phyloP scores from a whole-genome alignment of 2,797 vertebrate genomes.

The Takifugu ocellatus region DNA sequence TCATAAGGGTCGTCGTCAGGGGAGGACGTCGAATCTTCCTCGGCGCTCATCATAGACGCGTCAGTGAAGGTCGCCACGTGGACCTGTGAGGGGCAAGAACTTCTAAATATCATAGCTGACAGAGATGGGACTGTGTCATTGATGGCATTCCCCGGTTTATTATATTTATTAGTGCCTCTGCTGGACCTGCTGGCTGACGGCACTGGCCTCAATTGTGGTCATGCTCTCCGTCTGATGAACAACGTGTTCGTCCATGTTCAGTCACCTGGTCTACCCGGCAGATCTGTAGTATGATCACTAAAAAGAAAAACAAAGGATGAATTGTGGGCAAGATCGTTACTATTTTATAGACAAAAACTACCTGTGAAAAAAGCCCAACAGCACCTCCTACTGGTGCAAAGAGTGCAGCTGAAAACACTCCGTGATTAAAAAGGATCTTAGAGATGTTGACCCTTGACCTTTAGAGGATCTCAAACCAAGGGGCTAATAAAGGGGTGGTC shows the following conservation, averaged over 20 bases:
- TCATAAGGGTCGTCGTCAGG: constrained; percentile 95
- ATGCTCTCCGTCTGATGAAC: constrained; percentile 91
- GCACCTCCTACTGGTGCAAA: no score
- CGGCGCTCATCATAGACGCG: constrained; percentile 90
- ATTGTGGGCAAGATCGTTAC: background rate
- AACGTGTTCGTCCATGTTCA: constrained; percentile 89
- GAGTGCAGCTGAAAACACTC: no score
- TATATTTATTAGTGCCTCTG: constrained; percentile 70
- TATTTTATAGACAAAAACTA: no score
- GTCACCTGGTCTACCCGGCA: constrained; percentile 36
- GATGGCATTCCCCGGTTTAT: background rate
- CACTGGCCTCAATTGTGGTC: constrained; percentile 94
- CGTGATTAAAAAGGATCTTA: no score
- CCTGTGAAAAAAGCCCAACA: no score
- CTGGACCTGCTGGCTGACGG: constrained; percentile 89
- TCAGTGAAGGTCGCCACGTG: constrained; percentile 94
- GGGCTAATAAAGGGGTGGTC: no score
- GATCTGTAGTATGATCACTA: constrained; percentile 35
- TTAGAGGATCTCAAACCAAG: no score
- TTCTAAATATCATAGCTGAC: background rate
- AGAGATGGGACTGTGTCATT: background rate
- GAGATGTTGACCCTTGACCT: no score
- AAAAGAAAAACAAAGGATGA: background rate
- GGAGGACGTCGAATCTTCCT: constrained; percentile 95
- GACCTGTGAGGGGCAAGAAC: constrained; percentile 70